Evolutionary conservation across 2,113 vertebrate species (phyloP).

Genomic region (Grallaria varia): DNA sequence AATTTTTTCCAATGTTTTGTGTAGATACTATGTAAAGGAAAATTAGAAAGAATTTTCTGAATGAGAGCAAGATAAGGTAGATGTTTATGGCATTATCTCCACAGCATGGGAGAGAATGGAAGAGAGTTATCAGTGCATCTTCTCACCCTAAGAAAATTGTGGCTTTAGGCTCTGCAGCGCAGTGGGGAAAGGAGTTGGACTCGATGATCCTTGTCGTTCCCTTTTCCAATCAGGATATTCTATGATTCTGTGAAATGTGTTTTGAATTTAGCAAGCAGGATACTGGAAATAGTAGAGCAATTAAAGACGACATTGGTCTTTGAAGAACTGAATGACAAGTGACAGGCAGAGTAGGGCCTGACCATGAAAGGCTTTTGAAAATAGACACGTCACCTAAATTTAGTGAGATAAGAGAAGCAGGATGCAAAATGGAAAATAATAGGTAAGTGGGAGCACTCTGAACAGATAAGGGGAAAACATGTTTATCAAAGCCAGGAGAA

Average conservation of each 20-base stretch:
- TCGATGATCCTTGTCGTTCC: not conserved
- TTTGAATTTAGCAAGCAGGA: not conserved
- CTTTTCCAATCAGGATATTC: too few relatives aligned
- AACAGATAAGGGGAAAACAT: not conserved
- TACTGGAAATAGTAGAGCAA: not conserved
- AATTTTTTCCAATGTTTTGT: not conserved
- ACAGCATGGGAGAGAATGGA: not conserved
- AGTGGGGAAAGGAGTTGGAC: not conserved
- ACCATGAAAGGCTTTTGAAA: not conserved
- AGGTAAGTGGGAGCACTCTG: not conserved
- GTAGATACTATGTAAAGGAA: not conserved
- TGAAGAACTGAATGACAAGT: not conserved
- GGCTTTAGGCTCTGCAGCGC: not conserved
- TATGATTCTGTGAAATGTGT: not conserved
- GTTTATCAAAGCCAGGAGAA: not conserved
- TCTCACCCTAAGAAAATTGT: not conserved
- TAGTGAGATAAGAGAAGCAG: not conserved
- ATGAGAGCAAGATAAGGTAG: not conserved
- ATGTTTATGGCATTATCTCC: not conserved
- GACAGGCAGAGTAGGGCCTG: not conserved
- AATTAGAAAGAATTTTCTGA: not conserved
- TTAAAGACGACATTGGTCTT: not conserved
- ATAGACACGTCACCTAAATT: not conserved
- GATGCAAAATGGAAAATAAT: not conserved
- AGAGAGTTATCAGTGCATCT: not conserved